A percentile compares a stretch with the other conserved stretches of the same genome.
phyloP scores from a whole-genome alignment of 1,140 invertebrate genomes.

The Drosophila jambulina region DNA sequence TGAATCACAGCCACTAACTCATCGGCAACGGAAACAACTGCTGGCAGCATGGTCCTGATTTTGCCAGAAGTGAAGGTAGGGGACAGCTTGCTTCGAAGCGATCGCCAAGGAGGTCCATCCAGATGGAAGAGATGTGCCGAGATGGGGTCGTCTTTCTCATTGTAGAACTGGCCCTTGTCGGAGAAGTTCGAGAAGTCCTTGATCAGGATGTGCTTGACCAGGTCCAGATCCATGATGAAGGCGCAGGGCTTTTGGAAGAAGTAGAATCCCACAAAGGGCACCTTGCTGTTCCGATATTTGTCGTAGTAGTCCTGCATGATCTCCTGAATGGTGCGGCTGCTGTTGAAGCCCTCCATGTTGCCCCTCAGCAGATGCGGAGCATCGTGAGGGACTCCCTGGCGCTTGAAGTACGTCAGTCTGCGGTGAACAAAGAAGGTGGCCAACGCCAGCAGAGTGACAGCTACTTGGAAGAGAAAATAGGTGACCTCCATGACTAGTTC shows the following conservation, averaged over 20 bases:
- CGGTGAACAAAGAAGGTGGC: slow-evolving; percentile 17
- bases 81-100: slow-evolving; percentile 86
- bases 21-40: slow-evolving; percentile 65
- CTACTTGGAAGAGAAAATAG: slow-evolving; percentile 39
- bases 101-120: slow-evolving; percentile 86
- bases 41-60: slow-evolving; percentile 86
- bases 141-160: slow-evolving; percentile 86
- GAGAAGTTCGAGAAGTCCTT: slow-evolving; percentile 87
- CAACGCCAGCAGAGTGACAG: slow-evolving; percentile 25
- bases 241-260: slow-evolving; percentile 85
- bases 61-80: slow-evolving; percentile 87
- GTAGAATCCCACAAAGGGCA: slow-evolving; percentile 81
- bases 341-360: slow-evolving; percentile 53
- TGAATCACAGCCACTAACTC: slow-evolving; percentile 54
- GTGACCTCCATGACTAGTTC: slow-evolving; percentile 31
- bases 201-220: slow-evolving; percentile 87
- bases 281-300: slow-evolving; percentile 57
- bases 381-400: slow-evolving; percentile 77
- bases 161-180: slow-evolving; percentile 85
- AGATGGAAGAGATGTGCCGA: slow-evolving; percentile 85
- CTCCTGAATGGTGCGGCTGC: slow-evolving; percentile 15
- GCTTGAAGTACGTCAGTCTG: slow-evolving; percentile 67
- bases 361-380: slow-evolving; percentile 60
- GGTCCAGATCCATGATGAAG: slow-evolving; percentile 86
- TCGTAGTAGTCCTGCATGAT: slow-evolving; percentile 59